Conservation (phyloP, 1,140 invertebrate species). For the Ladona fulva region DNA sequence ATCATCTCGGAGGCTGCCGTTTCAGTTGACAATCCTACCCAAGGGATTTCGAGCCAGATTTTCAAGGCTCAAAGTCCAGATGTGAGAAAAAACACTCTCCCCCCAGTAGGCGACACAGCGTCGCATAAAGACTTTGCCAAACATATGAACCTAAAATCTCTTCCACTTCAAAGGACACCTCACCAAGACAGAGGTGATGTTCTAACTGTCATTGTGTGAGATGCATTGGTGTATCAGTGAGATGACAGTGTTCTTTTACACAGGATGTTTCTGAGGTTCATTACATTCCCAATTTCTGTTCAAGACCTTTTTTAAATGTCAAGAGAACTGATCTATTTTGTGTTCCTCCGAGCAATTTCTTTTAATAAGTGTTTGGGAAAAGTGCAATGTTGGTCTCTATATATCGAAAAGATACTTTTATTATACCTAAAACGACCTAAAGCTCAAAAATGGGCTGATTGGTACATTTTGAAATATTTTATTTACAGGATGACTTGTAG, state of each 20-base stretch:
- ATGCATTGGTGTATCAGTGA: background rate
- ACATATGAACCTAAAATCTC: slow-evolving; percentile 46
- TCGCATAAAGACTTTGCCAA: slow-evolving; percentile 69
- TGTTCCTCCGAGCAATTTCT: background rate
- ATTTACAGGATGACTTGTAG: background rate
- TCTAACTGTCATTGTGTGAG: slow-evolving; percentile 27
- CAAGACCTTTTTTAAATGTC: background rate
- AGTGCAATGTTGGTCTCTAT: slow-evolving; percentile 4
- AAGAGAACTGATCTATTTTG: background rate
- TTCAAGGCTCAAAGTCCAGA: slow-evolving; percentile 66
- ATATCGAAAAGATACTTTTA: background rate
- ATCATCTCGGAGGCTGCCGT: slow-evolving; percentile 46
- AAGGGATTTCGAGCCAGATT: slow-evolving; percentile 41
- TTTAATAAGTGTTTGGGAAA: background rate
- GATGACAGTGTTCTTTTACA: background rate
- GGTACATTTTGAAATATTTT: background rate
- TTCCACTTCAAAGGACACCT: slow-evolving; percentile 28
- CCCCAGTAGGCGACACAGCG: slow-evolving; percentile 54
- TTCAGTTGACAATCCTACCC: slow-evolving; percentile 46
- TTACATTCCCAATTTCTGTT: slow-evolving; percentile 1
- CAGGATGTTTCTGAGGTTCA: background rate
- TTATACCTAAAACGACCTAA: background rate
- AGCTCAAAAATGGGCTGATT: background rate
- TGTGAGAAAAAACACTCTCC: slow-evolving; percentile 66
- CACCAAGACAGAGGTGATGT: slow-evolving; percentile 23